phyloP scores from a whole-genome alignment of 2,888 invertebrate species.

The Xanthia icteritia region DNA sequence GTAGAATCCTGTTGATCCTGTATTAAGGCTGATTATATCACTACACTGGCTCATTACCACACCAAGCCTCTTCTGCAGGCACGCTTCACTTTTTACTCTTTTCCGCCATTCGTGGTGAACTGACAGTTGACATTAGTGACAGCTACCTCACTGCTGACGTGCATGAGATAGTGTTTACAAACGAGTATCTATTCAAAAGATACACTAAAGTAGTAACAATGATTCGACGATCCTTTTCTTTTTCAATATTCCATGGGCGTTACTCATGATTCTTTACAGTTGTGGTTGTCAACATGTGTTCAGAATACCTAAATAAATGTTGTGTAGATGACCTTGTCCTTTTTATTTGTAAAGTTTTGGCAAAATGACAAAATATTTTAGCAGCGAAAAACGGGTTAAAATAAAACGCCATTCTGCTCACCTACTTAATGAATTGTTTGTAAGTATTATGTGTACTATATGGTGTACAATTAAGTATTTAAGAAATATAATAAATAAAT shows the following conservation, averaged over 20 bases:
- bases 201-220: neutral
- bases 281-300: slow-evolving; percentile 6
- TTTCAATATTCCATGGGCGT: neutral
- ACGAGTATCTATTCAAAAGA: too few species aligned
- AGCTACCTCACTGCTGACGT: too few species aligned
- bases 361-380: slow-evolving; percentile 21
- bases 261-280: neutral
- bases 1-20: too few species aligned
- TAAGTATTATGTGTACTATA: neutral
- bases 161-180: too few species aligned
- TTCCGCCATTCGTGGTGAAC: too few species aligned
- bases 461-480: neutral
- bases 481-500: too few species aligned
- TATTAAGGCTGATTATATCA: too few species aligned
- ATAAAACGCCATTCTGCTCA: neutral
- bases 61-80: too few species aligned
- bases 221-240: neutral
- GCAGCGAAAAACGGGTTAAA: neutral
- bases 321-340: slow-evolving; percentile 4
- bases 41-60: too few species aligned
- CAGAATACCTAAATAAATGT: slow-evolving; percentile 7
- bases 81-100: too few species aligned
- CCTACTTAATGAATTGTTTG: neutral
- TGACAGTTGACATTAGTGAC: too few species aligned
- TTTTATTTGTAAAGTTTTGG: slow-evolving; percentile 28